A percentile compares a stretch with the other conserved stretches of the same genome.
These are phyloP conservation scores for Cryptophagus acutangulus DNA, from an alignment of 2,888 invertebrate genomes.

Conservation along the genomic window DNA sequence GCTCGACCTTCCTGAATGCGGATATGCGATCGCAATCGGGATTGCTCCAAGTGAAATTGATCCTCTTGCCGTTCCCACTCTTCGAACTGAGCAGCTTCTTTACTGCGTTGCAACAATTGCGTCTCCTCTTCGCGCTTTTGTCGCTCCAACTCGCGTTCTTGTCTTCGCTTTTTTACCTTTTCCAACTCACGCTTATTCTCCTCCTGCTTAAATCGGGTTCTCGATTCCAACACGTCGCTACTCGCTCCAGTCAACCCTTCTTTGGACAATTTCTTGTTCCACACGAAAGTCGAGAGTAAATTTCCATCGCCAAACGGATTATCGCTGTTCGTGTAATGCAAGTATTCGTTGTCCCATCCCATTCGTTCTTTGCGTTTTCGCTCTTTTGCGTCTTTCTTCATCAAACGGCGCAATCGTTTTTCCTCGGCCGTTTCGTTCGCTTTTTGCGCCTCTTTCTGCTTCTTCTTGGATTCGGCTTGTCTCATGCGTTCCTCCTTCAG, in stretches of 20 bases:
- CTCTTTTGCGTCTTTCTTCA: conserved; percentile 90
- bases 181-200: conserved; percentile 90
- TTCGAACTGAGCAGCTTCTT: conserved; percentile 84
- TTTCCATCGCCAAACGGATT: conserved; percentile 99
- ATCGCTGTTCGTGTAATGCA: conserved; percentile 95
- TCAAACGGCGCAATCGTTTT: conserved; percentile 74
- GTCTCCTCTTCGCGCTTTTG: conserved; percentile 78
- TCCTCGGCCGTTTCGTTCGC: conserved; percentile 94
- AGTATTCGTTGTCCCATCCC: conserved; percentile 97
- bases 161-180: conserved; percentile 86
- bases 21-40: conserved; percentile 85
- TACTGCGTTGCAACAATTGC: conserved; percentile 78
- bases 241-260: conserved; percentile 80
- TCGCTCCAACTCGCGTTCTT: conserved; percentile 83
- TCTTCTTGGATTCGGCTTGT: conserved; percentile 60
- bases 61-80: conserved; percentile 97
- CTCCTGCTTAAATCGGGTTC: conserved; percentile 81
- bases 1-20: conserved; percentile 93
- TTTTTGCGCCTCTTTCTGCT: conserved; percentile 73
- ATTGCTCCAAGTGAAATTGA: conserved; percentile 95
- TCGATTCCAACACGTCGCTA: conserved; percentile 73
- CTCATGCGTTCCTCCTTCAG: conserved; percentile 67
- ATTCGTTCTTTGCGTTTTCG: conserved; percentile 81
- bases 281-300: conserved; percentile 90
- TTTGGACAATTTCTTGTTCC: conserved; percentile 93